Evolutionary conservation across 2,797 vertebrate genomes (phyloP).

Genomic region (Lepidocolaptes lacrymiger): DNA sequence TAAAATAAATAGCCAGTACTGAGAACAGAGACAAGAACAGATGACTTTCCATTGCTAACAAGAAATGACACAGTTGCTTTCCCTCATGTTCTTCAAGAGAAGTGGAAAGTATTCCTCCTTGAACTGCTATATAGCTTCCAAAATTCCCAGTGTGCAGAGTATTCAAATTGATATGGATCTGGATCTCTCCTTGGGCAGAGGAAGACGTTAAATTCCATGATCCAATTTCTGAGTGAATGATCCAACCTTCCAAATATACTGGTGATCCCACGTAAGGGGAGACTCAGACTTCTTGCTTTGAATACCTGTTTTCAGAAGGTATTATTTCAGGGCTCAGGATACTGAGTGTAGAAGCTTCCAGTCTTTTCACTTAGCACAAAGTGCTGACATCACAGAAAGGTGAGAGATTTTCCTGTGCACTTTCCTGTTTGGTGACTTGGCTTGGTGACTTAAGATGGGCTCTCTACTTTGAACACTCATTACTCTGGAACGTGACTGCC

Average conservation of each 20-base stretch:
- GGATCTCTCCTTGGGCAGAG: not conserved
- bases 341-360: not conserved
- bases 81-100: not conserved
- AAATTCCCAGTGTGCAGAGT: not conserved
- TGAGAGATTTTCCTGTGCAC: not conserved
- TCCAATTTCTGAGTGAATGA: not conserved
- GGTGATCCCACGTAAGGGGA: not conserved
- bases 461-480: not conserved
- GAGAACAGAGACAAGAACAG: not conserved
- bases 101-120: not conserved
- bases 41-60: not conserved
- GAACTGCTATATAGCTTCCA: not conserved
- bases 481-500: not conserved
- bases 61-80: not conserved
- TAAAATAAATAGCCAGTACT: not conserved
- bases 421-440: not conserved
- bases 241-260: not conserved
- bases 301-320: not conserved
- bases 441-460: not conserved
- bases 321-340: not conserved
- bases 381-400: not conserved
- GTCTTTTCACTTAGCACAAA: not conserved
- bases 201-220: not conserved
- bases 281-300: not conserved
- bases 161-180: not conserved